A percentile compares a stretch with the other conserved stretches of the same genome.
phyloP scores from a whole-genome alignment of 1,140 invertebrate genomes.

The Drosophila parvula region DNA sequence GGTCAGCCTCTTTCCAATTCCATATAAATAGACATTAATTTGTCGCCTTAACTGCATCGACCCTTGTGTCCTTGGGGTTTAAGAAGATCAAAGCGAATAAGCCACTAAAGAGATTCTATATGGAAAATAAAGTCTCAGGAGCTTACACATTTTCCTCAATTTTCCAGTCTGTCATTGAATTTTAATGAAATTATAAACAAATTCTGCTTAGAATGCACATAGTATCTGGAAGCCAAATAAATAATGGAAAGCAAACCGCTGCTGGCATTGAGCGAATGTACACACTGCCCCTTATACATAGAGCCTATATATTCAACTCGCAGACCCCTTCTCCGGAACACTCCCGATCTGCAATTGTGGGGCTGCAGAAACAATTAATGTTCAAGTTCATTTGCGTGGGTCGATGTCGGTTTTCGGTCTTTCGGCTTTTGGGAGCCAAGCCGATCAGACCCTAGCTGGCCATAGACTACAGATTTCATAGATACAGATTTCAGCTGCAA shows the following conservation, averaged over 20 bases:
- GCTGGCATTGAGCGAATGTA: conserved; percentile 47
- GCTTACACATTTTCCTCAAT: background rate
- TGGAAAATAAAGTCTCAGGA: background rate
- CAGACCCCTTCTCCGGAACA: conserved; percentile 5
- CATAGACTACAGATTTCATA: conserved; percentile 22
- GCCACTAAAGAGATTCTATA: conserved; percentile 6
- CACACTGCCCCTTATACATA: conserved; percentile 28
- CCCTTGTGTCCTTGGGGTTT: conserved; percentile 38
- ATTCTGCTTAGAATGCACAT: conserved; percentile 23
- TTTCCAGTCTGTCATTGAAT: conserved; percentile 48
- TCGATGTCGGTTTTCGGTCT: conserved; percentile 18
- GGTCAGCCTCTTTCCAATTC: conserved; percentile 35
- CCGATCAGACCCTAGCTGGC: conserved; percentile 46
- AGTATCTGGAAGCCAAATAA: conserved; percentile 61
- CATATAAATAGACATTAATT: conserved; percentile 26
- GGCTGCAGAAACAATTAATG: conserved; percentile 63
- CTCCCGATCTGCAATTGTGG: conserved; percentile 60
- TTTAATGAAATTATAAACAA: conserved; percentile 75
- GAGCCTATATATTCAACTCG: background rate
- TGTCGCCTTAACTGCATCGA: conserved; percentile 16
- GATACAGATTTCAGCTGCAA: conserved; percentile 52
- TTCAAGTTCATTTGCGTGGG: conserved; percentile 80
- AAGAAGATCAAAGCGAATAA: conserved; percentile 19
- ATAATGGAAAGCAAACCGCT: conserved; percentile 60
- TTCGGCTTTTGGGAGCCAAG: conserved; percentile 7